These are phyloP conservation scores for Actenoides hombroni DNA, from an alignment of 2,113 vertebrate species.

Conservation along the genomic window DNA sequence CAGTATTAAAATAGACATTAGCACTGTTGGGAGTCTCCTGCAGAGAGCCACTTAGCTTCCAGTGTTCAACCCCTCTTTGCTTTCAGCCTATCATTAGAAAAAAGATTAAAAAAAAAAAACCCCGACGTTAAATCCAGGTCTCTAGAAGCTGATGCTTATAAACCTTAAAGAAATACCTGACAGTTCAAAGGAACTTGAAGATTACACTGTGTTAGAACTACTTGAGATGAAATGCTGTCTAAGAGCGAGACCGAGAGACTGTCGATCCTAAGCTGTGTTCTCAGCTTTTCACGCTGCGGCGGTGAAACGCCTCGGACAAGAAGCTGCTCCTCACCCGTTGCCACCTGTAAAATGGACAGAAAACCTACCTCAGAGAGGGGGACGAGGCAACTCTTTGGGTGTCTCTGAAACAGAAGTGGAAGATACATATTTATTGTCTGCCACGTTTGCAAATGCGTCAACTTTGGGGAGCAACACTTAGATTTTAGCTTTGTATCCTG, in stretches of 20 bases:
- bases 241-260: not conserved
- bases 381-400: not conserved
- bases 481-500: not conserved
- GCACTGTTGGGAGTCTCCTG: not conserved
- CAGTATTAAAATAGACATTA: conserved; percentile 19
- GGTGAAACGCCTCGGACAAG: not conserved
- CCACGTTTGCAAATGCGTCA: not conserved
- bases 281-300: not conserved
- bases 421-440: conserved; percentile 32
- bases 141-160: conserved; percentile 1
- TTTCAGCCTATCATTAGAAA: not conserved
- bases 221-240: not conserved
- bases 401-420: not conserved
- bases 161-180: not conserved
- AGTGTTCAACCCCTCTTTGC: not conserved
- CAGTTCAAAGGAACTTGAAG: conserved; percentile 22
- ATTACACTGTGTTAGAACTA: conserved; percentile 1
- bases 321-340: not conserved
- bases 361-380: conserved; percentile 53
- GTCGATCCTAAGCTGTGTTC: not conserved
- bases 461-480: conserved; percentile 22
- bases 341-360: not conserved
- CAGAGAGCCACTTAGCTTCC: not conserved
- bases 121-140: not conserved
- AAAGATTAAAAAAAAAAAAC: not conserved